Evolutionary conservation across 2,113 vertebrate genomes (phyloP), one percentile per base, ranked within the genome.

Genomic region (Carlito syrichta): DNA sequence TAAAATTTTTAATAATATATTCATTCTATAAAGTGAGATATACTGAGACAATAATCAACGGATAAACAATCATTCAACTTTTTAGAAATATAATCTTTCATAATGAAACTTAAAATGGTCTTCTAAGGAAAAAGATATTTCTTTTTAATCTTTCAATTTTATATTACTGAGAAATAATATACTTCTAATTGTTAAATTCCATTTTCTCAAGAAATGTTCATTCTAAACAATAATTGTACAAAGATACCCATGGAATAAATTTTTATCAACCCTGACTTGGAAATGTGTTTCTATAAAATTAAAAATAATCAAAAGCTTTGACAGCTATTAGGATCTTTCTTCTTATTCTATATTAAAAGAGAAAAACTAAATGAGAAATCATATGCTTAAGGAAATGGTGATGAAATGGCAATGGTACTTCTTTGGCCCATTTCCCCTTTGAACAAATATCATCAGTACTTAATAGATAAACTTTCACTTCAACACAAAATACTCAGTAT

Each of bases 161-260:
- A 77, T 86, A 60, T 84, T 77, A 71, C 30, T 95, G 86, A 43
- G 23, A 71, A 86, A 85, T 19, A 95, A 86, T 6, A 48, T 78
- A 73, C 19, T 35, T 87, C 35, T 69, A 88, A 50, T 23, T 71
- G 38, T 56, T 93, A 79, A 86, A 85, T 56, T 94, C 14, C 32
- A 87, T 76, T 95, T 92, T 86, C 54, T 89, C n/a, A 81, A 93
- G 60, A 92, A 84, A 93, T 58, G 38, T 30, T 76, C 84, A 92
- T 92, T 87, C 19, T 63, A 90, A 87, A 79, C 22, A 66, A 43
- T 5, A 32, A 60, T 17, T 85, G 43, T 54, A 83, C 35, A 82
- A 66, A 30, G 14, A 63, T 58, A 92, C 6, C 43, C 38, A 60
- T 9, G 63, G 43, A 76, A 76, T 3, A 16, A 40, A 81, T 45